These are phyloP conservation scores for Corapipo altera DNA, from an alignment of 2,113 vertebrate genomes.

Conservation along the genomic window DNA sequence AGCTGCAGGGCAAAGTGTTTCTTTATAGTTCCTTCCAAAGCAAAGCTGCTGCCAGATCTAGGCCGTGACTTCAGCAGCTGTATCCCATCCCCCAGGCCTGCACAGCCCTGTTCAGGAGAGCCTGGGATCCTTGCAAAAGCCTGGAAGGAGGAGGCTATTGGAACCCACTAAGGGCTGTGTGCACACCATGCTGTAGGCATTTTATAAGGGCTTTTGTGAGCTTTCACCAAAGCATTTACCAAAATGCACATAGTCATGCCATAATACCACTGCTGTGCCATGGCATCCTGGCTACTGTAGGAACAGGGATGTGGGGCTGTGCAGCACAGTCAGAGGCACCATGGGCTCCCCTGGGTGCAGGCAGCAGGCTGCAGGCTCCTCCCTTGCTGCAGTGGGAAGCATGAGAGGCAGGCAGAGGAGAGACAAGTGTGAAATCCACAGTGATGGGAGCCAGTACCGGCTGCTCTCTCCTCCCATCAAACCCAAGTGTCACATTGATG, in stretches of 20 bases:
- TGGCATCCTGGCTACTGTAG: rapidly evolving
- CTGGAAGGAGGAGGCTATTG: not conserved
- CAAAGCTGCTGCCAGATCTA: conserved; percentile 18
- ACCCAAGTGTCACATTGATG: not conserved
- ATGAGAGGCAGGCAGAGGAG: not conserved
- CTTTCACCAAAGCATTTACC: not conserved
- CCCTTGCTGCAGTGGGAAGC: not conserved
- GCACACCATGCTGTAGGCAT: rapidly evolving
- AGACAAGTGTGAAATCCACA: not conserved
- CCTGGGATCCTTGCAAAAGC: not conserved
- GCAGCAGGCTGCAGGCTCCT: not conserved
- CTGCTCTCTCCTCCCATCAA: not conserved
- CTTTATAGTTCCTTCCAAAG: conserved; percentile 60
- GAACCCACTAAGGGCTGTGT: not conserved
- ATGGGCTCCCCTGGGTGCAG: rapidly evolving
- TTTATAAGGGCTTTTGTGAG: not conserved
- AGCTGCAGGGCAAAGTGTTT: conserved; percentile 42
- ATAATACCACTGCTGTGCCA: rapidly evolving
- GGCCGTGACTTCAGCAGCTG: conserved; percentile 24
- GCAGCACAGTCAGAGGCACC: rapidly evolving
- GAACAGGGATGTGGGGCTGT: too few relatives aligned
- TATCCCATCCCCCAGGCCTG: conserved; percentile 28
- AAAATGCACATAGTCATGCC: rapidly evolving
- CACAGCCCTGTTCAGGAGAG: not conserved
- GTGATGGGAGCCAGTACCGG: rapidly evolving